Percentiles rank a stretch among this genome's conserved stretches.
These are phyloP conservation scores for Lycopodina hypogea DNA, from an alignment of 37 sponge, comb jelly and placozoan species.

Conservation along the genomic window DNA sequence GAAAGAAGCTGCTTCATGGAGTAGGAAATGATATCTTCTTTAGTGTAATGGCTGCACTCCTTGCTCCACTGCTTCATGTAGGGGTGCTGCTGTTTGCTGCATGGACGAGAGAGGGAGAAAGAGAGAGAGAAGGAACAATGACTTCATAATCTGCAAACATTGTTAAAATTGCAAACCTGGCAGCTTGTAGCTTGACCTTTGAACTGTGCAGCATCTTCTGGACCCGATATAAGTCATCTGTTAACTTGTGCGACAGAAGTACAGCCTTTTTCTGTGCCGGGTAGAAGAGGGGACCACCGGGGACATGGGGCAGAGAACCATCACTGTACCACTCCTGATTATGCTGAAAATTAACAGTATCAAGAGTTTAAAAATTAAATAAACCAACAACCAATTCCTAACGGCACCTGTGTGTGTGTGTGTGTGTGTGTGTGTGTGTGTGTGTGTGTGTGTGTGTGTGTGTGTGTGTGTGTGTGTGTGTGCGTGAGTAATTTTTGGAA, in stretches of 20 bases:
- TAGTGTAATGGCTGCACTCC: slow-evolving; percentile 22
- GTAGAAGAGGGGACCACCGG: slow-evolving; percentile 42
- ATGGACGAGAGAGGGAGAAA: not conserved
- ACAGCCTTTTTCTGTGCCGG: slow-evolving; percentile 15
- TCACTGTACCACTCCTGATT: slow-evolving; percentile 50
- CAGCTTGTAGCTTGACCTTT: slow-evolving; percentile 57
- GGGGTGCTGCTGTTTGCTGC: slow-evolving; percentile 49
- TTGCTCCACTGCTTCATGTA: slow-evolving; percentile 67
- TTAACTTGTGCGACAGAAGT: slow-evolving; percentile 22
- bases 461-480: too few relatives aligned
- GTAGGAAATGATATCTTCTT: slow-evolving; percentile 19
- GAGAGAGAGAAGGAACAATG: not conserved
- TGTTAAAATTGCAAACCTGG: too few relatives aligned
- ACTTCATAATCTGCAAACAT: too few relatives aligned
- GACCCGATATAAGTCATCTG: slow-evolving; percentile 28
- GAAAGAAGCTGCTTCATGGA: slow-evolving; percentile 21
- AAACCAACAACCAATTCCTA: too few relatives aligned
- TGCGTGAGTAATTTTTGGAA: too few relatives aligned
- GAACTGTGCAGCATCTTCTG: slow-evolving; percentile 44
- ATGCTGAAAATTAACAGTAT: slow-evolving; percentile 17
- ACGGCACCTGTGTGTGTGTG: too few relatives aligned
- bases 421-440: too few relatives aligned
- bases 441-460: too few relatives aligned
- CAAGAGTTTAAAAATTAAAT: not conserved
- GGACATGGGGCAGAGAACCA: slow-evolving; percentile 45